A percentile compares a stretch with the other conserved stretches of the same genome.
Evolutionary conservation across 2,888 invertebrate species (phyloP).

Genomic region (Dynastes grantii): DNA sequence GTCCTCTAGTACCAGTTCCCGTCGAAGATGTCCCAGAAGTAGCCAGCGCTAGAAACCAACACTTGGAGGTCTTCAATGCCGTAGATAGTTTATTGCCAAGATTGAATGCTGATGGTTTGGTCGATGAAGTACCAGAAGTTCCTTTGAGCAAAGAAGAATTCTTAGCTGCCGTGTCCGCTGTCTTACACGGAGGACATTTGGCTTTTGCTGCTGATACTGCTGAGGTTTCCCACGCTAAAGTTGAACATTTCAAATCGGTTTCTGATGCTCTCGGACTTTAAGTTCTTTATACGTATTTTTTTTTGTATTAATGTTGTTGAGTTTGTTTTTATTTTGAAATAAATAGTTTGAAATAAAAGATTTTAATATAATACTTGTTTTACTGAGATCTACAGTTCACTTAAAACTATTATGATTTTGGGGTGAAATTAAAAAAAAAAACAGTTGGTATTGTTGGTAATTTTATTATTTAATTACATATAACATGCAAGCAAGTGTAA

Average conservation of each 20-base stretch:
- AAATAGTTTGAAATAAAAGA: background rate
- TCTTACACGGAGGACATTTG: slow-evolving; percentile 38
- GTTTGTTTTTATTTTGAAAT: slow-evolving; percentile 56
- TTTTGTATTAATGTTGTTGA: slow-evolving; percentile 11
- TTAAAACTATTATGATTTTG: too few relatives aligned
- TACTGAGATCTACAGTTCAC: too few relatives aligned
- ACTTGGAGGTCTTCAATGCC: slow-evolving; percentile 26
- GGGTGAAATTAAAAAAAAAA: too few relatives aligned
- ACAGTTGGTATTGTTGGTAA: too few relatives aligned
- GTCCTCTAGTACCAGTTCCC: slow-evolving; percentile 40
- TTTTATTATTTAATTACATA: too few relatives aligned
- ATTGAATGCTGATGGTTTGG: slow-evolving; percentile 45
- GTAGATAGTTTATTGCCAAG: slow-evolving; percentile 41
- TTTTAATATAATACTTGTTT: too few relatives aligned
- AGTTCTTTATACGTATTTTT: slow-evolving; percentile 31
- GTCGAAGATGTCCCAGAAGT: slow-evolving; percentile 48
- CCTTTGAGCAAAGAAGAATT: slow-evolving; percentile 49
- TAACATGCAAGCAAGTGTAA: too few relatives aligned
- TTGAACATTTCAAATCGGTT: slow-evolving; percentile 40
- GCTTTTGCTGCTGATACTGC: slow-evolving; percentile 44
- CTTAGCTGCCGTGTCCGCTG: slow-evolving; percentile 32
- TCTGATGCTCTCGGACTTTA: slow-evolving; percentile 36
- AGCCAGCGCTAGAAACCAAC: slow-evolving; percentile 31
- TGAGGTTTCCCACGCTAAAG: slow-evolving; percentile 46
- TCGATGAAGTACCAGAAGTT: slow-evolving; percentile 41